phyloP scores from a whole-genome alignment of 2,888 invertebrate species.

The Ophonus ardosiacus region DNA sequence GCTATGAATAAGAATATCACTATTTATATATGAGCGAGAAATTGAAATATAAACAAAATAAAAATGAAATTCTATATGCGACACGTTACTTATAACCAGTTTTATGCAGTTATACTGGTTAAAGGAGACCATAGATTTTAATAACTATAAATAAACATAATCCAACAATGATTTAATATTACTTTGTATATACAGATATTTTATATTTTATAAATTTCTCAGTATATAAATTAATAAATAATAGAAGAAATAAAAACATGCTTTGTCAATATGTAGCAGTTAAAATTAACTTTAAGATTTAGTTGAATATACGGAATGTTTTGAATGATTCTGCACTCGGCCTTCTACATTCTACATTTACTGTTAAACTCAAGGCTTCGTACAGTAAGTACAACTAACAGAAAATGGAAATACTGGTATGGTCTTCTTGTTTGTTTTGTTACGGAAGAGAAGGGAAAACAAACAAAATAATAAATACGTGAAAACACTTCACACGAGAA shows the following conservation, averaged over 20 bases:
- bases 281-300: not conserved
- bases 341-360: constrained; percentile 26
- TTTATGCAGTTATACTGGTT: not conserved
- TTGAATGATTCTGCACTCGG: not conserved
- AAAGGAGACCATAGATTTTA: not conserved
- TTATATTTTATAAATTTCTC: too few relatives aligned
- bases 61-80: not conserved
- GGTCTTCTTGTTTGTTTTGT: not conserved
- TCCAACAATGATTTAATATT: not conserved
- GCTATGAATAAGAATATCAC: too few relatives aligned
- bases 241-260: too few relatives aligned
- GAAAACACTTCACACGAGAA: not conserved
- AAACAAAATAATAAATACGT: not conserved
- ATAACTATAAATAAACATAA: not conserved
- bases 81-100: not conserved
- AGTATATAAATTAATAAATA: too few relatives aligned
- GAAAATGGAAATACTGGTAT: not conserved
- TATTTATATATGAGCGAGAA: not conserved
- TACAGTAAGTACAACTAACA: not conserved
- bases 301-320: not conserved
- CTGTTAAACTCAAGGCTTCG: constrained; percentile 13
- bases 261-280: not conserved
- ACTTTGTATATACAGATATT: too few relatives aligned
- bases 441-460: not conserved
- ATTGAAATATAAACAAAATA: not conserved